Evolutionary conservation across 2,888 invertebrate species (phyloP).

Genomic region (Eupithecia vulgata): DNA sequence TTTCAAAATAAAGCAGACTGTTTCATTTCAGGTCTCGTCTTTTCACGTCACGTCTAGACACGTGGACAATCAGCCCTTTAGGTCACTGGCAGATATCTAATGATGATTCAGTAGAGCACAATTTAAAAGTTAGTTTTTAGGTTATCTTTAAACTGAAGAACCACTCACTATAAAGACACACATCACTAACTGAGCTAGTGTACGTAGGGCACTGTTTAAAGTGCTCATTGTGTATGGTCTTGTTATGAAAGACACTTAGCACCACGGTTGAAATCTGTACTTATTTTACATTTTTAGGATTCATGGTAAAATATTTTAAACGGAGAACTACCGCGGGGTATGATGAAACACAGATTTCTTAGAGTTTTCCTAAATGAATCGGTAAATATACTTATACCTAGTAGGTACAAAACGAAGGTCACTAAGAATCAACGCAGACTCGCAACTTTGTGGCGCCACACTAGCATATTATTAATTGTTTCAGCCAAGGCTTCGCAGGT

Average conservation of each 20-base stretch:
- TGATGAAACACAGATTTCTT: slow-evolving; percentile 19
- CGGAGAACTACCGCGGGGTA: neutral
- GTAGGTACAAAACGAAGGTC: slow-evolving; percentile 19
- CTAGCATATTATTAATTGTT: neutral
- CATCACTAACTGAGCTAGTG: too few relatives aligned
- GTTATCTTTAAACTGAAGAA: neutral
- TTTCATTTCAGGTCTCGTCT: neutral
- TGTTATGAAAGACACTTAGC: neutral
- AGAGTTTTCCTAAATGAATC: slow-evolving; percentile 17
- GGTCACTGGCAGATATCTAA: neutral
- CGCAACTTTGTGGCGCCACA: neutral
- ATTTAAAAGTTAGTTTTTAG: neutral
- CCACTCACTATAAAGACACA: neutral
- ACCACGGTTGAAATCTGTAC: neutral
- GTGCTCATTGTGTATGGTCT: neutral
- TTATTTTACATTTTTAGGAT: neutral
- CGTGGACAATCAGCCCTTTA: neutral
- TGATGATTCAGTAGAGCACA: neutral
- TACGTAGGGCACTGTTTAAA: too few relatives aligned
- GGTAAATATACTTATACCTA: slow-evolving; percentile 11
- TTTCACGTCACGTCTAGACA: neutral
- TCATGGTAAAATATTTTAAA: neutral
- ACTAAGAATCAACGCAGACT: neutral
- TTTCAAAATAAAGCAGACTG: neutral
- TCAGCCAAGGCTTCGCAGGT: neutral